Evolutionary conservation across 2,888 invertebrate species (phyloP).

Genomic region (Cephus pygmeus): DNA sequence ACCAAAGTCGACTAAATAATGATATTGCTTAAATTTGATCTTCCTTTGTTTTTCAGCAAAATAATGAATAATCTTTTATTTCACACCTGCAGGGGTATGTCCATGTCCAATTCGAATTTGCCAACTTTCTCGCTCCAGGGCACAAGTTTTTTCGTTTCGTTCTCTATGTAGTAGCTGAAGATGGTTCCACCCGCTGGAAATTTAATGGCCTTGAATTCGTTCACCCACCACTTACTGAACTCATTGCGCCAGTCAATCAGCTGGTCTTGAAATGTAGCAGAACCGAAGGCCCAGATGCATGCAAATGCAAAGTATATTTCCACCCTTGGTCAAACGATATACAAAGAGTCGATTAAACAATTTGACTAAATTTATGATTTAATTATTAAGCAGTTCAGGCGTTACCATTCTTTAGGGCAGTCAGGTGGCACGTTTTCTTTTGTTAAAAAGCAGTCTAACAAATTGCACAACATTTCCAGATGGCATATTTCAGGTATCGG

Average conservation of each 20-base stretch:
- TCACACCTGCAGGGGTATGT: constrained; percentile 85
- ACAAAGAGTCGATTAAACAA: neutral
- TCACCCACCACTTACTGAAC: constrained; percentile 94
- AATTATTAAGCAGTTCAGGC: neutral
- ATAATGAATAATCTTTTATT: neutral
- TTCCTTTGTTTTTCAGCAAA: neutral
- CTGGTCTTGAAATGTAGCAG: constrained; percentile 91
- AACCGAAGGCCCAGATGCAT: constrained; percentile 94
- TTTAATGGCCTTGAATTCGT: constrained; percentile 91
- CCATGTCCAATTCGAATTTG: constrained; percentile 84
- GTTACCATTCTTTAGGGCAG: constrained; percentile 89
- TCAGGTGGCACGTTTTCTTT: constrained; percentile 85
- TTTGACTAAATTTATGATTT: neutral
- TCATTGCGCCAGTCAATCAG: constrained; percentile 91
- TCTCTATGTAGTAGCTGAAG: constrained; percentile 90
- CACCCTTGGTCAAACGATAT: constrained; percentile 68
- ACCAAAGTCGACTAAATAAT: constrained; percentile 79
- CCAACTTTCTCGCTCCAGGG: constrained; percentile 89
- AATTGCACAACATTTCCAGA: constrained; percentile 86
- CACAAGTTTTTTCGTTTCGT: constrained; percentile 84
- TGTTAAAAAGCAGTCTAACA: constrained; percentile 87
- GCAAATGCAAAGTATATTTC: constrained; percentile 94
- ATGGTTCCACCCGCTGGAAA: constrained; percentile 87
- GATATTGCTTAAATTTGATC: neutral
- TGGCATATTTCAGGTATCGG: constrained; percentile 92